Evolutionary conservation across 1,140 invertebrate genomes (phyloP).

Genomic region (Scaptomyza pallida): DNA sequence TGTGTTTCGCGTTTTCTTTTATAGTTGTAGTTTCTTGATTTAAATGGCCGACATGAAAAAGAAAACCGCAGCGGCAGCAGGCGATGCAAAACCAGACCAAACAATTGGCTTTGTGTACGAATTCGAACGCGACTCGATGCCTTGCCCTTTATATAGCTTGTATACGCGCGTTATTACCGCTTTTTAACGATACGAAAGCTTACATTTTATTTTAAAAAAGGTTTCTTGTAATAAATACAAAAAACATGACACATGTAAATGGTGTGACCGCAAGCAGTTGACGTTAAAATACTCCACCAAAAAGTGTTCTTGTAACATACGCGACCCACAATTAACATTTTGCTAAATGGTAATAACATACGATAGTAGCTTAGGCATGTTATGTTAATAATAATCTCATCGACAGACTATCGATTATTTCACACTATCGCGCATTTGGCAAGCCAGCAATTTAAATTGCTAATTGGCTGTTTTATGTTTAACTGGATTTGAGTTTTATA

Average conservation of each 20-base stretch:
- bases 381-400: too few species aligned
- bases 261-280: slow-evolving; percentile 36
- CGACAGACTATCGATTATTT: too few species aligned
- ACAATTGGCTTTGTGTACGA: slow-evolving; percentile 18
- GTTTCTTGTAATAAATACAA: slow-evolving; percentile 45
- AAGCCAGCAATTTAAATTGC: too few species aligned
- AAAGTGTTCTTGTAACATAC: background rate
- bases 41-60: slow-evolving; percentile 40
- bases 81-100: slow-evolving; percentile 11
- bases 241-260: slow-evolving; percentile 56
- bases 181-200: slow-evolving; percentile 31
- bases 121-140: background rate
- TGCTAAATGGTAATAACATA: slow-evolving; percentile 16
- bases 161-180: slow-evolving; percentile 33
- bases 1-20: slow-evolving; percentile 36
- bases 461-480: too few species aligned
- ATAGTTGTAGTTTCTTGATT: slow-evolving; percentile 46
- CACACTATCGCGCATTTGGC: too few species aligned
- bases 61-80: slow-evolving; percentile 35
- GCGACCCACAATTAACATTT: slow-evolving; percentile 13
- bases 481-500: too few species aligned
- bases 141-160: slow-evolving; percentile 8
- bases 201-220: slow-evolving; percentile 54
- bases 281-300: slow-evolving; percentile 27
- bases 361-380: background rate